Conservation (phyloP, 2,797 vertebrate species). For the Knipowitschia caucasica region DNA sequence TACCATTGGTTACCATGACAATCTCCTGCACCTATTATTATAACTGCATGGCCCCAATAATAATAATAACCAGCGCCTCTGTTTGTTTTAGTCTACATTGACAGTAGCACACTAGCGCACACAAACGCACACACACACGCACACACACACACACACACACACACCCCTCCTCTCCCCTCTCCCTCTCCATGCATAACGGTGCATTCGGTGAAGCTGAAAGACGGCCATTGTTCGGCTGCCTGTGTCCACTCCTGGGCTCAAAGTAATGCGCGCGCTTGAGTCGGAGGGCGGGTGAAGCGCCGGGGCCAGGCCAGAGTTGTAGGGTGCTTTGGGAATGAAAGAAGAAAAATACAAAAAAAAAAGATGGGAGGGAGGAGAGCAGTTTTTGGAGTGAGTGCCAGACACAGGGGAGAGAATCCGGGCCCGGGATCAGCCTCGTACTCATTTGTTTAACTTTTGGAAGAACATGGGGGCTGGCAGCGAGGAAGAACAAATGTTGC, state of each 20-base stretch:
- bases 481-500: too few relatives aligned
- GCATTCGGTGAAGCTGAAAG: conserved; percentile 80
- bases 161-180: conserved; percentile 28
- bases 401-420: conserved; percentile 55
- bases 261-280: conserved; percentile 82
- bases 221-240: conserved; percentile 81
- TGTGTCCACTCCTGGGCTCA: conserved; percentile 72
- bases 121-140: too few relatives aligned
- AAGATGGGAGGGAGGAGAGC: conserved; percentile 37
- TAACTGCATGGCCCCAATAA: too few relatives aligned
- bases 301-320: conserved; percentile 52
- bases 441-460: too few relatives aligned
- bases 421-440: too few relatives aligned
- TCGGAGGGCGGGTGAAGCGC: conserved; percentile 64
- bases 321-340: conserved; percentile 48
- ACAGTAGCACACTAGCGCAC: too few relatives aligned
- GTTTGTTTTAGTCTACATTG: conserved; percentile 62
- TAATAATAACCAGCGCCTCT: too few relatives aligned
- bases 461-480: too few relatives aligned
- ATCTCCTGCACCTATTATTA: too few relatives aligned
- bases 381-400: conserved; percentile 41
- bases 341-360: not conserved
- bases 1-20: too few relatives aligned
- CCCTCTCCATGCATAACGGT: conserved; percentile 29
- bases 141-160: too few relatives aligned